A percentile compares a stretch with the other conserved stretches of the same genome.
These are phyloP conservation scores for Megaceryle alcyon DNA, from an alignment of 2,797 vertebrate species.

Conservation along the genomic window DNA sequence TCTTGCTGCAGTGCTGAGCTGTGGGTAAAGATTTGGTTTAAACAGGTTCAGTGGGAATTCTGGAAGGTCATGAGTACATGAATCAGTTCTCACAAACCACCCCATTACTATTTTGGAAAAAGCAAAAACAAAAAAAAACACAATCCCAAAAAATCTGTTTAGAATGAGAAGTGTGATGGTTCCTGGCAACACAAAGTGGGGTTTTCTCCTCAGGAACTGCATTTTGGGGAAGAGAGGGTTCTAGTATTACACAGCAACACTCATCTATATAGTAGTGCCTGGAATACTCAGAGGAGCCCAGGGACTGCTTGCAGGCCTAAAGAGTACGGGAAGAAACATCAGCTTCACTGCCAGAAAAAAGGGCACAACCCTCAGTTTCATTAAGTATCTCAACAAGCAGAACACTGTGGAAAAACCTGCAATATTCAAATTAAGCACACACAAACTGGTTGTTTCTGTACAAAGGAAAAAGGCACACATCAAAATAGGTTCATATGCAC, in stretches of 20 bases:
- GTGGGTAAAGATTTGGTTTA: background rate
- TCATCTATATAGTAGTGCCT: background rate
- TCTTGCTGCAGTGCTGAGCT: background rate
- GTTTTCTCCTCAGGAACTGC: background rate
- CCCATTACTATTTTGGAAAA: background rate
- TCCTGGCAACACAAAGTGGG: background rate
- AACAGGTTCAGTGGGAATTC: background rate
- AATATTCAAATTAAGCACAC: background rate
- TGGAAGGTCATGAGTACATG: background rate
- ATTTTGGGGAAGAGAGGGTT: background rate
- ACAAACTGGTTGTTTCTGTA: background rate
- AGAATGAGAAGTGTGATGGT: background rate
- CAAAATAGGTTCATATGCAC: background rate
- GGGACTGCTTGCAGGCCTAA: background rate
- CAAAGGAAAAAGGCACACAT: background rate
- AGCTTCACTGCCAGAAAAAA: background rate
- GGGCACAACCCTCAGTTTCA: background rate
- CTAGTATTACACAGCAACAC: background rate
- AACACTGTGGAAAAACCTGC: background rate
- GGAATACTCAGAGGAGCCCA: background rate
- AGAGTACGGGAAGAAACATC: fast-evolving
- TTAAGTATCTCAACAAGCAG: background rate
- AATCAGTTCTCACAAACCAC: background rate
- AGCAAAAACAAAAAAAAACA: background rate
- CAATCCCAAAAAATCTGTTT: background rate